Evolutionary conservation across 92 coral and sea anemone genomes (phyloP).

Genomic region (Desmophyllum pertusum): DNA sequence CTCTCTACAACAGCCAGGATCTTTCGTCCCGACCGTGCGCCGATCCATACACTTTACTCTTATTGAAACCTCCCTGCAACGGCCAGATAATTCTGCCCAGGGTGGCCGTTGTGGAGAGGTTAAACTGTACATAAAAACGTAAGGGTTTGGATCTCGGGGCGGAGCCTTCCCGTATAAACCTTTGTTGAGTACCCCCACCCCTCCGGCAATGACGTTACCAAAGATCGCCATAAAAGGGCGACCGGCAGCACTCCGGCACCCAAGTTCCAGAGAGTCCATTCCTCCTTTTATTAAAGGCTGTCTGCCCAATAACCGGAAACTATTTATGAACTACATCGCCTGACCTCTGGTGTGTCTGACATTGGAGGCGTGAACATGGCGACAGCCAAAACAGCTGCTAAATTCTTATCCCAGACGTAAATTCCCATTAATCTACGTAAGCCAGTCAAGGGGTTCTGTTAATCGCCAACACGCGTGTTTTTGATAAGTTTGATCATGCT

Average conservation of each 20-base stretch:
- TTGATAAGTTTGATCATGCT: not conserved
- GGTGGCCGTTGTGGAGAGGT: too few species aligned
- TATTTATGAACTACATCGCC: conserved; percentile 18
- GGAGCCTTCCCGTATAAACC: too few species aligned
- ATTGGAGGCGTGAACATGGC: conserved; percentile 50
- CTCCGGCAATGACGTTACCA: too few species aligned
- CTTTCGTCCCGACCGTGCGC: not conserved
- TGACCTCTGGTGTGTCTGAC: conserved; percentile 1
- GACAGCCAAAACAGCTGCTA: conserved; percentile 44
- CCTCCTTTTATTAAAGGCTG: not conserved
- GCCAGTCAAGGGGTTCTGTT: conserved; percentile 27
- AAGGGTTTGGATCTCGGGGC: too few species aligned
- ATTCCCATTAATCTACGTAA: conserved; percentile 31
- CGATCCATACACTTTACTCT: too few species aligned
- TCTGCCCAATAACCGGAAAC: conserved; percentile 8
- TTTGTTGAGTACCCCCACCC: too few species aligned
- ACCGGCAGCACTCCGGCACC: not conserved
- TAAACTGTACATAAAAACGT: too few species aligned
- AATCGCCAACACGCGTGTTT: conserved; percentile 13
- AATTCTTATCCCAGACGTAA: conserved; percentile 29
- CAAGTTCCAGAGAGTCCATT: not conserved
- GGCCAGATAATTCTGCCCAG: too few species aligned
- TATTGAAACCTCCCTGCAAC: too few species aligned
- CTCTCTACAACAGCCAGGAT: not conserved
- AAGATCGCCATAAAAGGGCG: too few species aligned